These are phyloP conservation scores for Eleutherodactylus coqui DNA, from an alignment of 2,797 vertebrate species.

Conservation along the genomic window DNA sequence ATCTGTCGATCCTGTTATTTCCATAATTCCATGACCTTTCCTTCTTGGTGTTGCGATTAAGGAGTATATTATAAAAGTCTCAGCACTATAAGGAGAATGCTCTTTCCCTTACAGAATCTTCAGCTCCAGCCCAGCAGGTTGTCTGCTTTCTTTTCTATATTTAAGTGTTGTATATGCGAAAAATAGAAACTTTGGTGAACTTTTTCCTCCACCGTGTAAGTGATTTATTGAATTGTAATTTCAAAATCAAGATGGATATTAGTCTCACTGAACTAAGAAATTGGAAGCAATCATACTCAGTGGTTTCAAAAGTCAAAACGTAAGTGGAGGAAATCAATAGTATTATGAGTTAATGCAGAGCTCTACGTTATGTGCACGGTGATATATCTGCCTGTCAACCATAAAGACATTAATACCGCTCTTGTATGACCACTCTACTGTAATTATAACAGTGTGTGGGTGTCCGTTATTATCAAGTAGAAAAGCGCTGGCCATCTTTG, in stretches of 20 bases:
- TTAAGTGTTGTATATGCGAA: neutral
- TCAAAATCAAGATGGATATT: slow-evolving; percentile 43
- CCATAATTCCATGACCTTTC: too few species aligned
- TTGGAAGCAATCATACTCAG: slow-evolving; percentile 51
- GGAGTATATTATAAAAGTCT: too few species aligned
- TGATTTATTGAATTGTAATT: slow-evolving; percentile 50
- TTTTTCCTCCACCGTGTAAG: slow-evolving; percentile 6
- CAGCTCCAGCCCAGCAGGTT: neutral
- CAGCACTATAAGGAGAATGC: neutral
- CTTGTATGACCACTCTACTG: neutral
- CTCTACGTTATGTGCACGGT: neutral
- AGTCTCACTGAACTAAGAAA: slow-evolving; percentile 55
- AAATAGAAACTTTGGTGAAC: neutral
- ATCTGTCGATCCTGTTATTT: too few species aligned
- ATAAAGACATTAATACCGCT: neutral
- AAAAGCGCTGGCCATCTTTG: neutral
- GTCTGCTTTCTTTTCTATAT: neutral
- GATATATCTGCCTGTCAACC: neutral
- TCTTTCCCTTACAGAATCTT: neutral
- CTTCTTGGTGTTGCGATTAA: too few species aligned
- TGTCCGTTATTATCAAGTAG: neutral
- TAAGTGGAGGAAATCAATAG: slow-evolving; percentile 46
- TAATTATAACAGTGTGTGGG: neutral
- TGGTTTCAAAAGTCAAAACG: slow-evolving; percentile 34
- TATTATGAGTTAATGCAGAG: slow-evolving; percentile 31